Base-by-base conservation (phyloP, 2,888 invertebrate genomes). In the Plemyria rubiginata region DNA sequence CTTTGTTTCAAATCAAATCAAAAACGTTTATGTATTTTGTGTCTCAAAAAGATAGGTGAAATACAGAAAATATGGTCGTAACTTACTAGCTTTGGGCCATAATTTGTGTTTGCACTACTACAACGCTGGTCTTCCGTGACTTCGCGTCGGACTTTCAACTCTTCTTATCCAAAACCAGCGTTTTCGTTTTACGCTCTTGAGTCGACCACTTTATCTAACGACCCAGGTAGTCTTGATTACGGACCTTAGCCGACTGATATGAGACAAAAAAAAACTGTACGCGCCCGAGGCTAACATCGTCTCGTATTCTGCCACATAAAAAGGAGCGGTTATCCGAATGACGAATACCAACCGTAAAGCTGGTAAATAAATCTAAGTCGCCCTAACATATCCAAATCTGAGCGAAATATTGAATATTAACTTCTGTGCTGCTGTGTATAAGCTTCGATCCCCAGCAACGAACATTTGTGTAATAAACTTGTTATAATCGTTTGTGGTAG, bases 221-320 rank as follows among this genome's bases (percentile, higher is more conserved):
- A 38, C 9, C 28, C 65, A 65, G 65, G 57, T 65, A 65, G 65
- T 57, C 57, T 46, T 57, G 60, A 65, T 65, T 65, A 51, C 65
- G 38, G 49, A 46, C 43, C 49, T 55, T 58, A 50, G 32, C 55
- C 13, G 59, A 56, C 57, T 60, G 56, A 65, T 57, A 56, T 32
- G 51, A 63, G 15, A 54, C 43, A 57, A 60, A 60, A 57, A 55
- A 36, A 51, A 12, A 58, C 41, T 54, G 46, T 46, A 32, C 43
- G 56, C 45, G 60, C 64, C 52, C 38, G 43, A 53, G 56, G 55
- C 46, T 54, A 55, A 45, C 28, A 55, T 54, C 62, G 50, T 54
- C 54, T 59, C 40, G 58, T 48, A 32, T 62, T 29, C 36, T 49
- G 13, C 45, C 40, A 49, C 53, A 58, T 58, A 62, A 57, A 62